A percentile compares a stretch with the other conserved stretches of the same genome.
Conservation (phyloP, 2,797 vertebrate species). For the Xenentodon cancila region DNA sequence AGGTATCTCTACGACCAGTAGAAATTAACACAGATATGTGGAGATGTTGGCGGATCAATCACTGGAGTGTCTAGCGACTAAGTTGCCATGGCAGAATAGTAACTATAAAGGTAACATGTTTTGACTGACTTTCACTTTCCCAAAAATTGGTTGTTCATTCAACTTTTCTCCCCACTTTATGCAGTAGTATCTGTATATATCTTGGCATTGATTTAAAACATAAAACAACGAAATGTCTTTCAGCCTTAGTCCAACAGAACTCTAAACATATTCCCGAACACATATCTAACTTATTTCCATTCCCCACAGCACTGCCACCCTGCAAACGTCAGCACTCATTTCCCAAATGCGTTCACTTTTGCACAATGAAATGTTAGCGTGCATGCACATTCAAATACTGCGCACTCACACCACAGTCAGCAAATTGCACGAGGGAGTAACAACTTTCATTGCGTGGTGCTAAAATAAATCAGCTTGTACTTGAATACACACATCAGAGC, state of each 20-base stretch:
- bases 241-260: neutral
- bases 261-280: slow-evolving; percentile 11
- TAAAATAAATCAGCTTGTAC: slow-evolving; percentile 68
- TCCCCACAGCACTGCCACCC: slow-evolving; percentile 20
- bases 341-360: slow-evolving; percentile 50
- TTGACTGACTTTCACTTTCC: slow-evolving; percentile 30
- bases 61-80: slow-evolving; percentile 24
- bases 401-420: slow-evolving; percentile 35
- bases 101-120: slow-evolving; percentile 17
- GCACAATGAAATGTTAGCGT: slow-evolving; percentile 50
- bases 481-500: slow-evolving; percentile 67
- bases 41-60: slow-evolving; percentile 24
- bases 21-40: slow-evolving; percentile 12
- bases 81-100: slow-evolving; percentile 24
- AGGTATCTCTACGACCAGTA: slow-evolving; percentile 12
- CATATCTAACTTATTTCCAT: slow-evolving; percentile 25
- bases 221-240: neutral
- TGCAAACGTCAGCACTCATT: slow-evolving; percentile 60
- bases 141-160: neutral
- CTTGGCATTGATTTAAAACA: slow-evolving; percentile 8
- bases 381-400: slow-evolving; percentile 36
- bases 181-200: slow-evolving; percentile 17
- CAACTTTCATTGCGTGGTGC: slow-evolving; percentile 39
- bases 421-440: slow-evolving; percentile 50
- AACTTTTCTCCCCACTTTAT: slow-evolving; percentile 8